Evolutionary conservation across 1,140 invertebrate genomes (phyloP), one percentile per base, ranked within the genome.

Genomic region (Drosophila pandora): DNA sequence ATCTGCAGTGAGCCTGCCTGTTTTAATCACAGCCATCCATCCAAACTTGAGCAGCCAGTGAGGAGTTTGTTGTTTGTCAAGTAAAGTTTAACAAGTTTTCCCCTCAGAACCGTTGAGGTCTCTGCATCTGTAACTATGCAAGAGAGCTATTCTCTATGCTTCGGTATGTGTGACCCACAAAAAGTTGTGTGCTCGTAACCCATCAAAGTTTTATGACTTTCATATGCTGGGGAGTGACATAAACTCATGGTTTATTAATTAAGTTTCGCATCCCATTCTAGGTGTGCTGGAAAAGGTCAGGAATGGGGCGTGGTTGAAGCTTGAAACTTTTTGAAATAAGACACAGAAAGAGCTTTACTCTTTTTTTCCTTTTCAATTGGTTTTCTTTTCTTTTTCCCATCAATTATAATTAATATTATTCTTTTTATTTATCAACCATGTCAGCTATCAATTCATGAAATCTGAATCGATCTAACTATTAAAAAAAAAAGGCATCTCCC

Each of bases 241-340:
- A 68, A 82, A 73, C 73, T 82, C 58, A 75, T 58, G 60, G 54
- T 63, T 84, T 55, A 73, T 62, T 84, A 83, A 83, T 79, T 79
- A 79, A 63, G 71, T 79, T 84, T 62, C n/a, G 37, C 23, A 21
- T 52, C 45, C 37, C 67, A 21, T 71, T 71, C 21, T 48, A 39
- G 52, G 67, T 41, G 43, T 30, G 41, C 47, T 23, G 32, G 23
- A 30, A 21, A 56, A 48, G 41, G 65, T 69, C 41, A 13, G 13
- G 9, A 25, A 41, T 17, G 6, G 41, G 41, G 41, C 41, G 41
- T 43, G 41, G 41, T 8, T 21, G 3, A 2, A 7, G 5, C 13
- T 43, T 43, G 13, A 43, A 43, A 41, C 12, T 41, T 3, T 28
- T 28, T 28, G 25, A 28, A 28, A 28, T 28, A 28, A 28, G 7